Evolutionary conservation across 2,797 vertebrate species (phyloP).

Genomic region (Periophthalmus magnuspinnatus): DNA sequence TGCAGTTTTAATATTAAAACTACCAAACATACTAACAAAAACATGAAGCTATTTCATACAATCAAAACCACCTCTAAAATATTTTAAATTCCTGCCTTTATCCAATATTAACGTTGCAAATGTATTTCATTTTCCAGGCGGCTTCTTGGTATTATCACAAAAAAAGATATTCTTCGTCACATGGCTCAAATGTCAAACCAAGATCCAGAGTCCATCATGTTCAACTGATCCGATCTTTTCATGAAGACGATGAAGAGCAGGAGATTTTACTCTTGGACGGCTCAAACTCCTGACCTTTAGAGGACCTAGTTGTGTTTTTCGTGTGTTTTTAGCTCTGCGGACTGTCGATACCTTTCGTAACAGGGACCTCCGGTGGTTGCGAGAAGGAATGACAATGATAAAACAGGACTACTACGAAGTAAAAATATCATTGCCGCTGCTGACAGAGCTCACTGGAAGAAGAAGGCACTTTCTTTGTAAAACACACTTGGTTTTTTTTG

Average conservation of each 20-base stretch:
- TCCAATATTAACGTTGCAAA: conserved; percentile 4
- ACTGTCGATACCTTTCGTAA: conserved; percentile 9
- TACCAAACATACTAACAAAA: conserved; percentile 52
- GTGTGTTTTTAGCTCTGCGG: conserved; percentile 31
- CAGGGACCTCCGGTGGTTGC: conserved; percentile 13
- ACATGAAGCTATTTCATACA: conserved; percentile 29
- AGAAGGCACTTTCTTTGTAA: conserved; percentile 18
- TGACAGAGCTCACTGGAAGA: conserved; percentile 21
- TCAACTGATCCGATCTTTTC: conserved; percentile 90
- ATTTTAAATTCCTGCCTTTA: conserved; percentile 18
- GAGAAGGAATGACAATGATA: conserved; percentile 18
- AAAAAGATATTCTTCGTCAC: conserved; percentile 99
- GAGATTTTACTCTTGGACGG: conserved; percentile 88
- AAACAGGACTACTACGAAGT: conserved; percentile 20
- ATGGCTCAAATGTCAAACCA: conserved; percentile 99
- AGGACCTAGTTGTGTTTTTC: conserved; percentile 10
- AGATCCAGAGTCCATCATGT: conserved; percentile 98
- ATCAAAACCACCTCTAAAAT: neutral
- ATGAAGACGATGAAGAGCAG: conserved; percentile 76
- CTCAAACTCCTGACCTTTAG: conserved; percentile 83
- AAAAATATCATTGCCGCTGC: conserved; percentile 38
- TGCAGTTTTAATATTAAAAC: neutral
- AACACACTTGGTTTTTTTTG: conserved; percentile 37
- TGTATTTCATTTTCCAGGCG: conserved; percentile 81
- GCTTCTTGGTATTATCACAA: conserved; percentile 99